Evolutionary conservation across 2,113 vertebrate species (phyloP).

Genomic region (Melanostigma gelatinosum): DNA sequence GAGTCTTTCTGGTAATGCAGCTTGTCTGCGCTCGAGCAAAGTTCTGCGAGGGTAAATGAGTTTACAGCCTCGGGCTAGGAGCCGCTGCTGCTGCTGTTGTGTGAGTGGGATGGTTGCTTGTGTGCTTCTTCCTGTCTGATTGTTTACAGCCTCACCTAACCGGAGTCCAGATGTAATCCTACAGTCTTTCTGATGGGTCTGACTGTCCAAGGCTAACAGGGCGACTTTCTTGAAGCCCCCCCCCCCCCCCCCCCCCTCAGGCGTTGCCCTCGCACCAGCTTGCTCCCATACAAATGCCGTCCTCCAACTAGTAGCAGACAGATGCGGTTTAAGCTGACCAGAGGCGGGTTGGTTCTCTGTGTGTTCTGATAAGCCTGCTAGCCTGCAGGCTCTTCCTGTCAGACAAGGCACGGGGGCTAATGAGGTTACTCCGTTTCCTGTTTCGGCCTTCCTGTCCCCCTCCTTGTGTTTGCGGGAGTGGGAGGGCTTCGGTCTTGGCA

Average conservation of each 20-base stretch:
- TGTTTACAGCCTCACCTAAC: conserved; percentile 62
- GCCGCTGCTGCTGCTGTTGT: conserved; percentile 13
- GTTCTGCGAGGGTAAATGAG: conserved; percentile 55
- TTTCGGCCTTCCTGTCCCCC: conserved; percentile 69
- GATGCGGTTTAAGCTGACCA: conserved; percentile 55
- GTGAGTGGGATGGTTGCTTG: conserved; percentile 37
- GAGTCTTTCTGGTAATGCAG: conserved; percentile 58
- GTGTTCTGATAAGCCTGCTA: conserved; percentile 24
- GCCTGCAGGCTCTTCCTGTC: conserved; percentile 77
- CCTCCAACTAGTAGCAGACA: conserved; percentile 44
- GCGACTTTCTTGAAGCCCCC: conserved; percentile 41
- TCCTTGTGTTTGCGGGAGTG: conserved; percentile 34
- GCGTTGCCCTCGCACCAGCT: conserved; percentile 29
- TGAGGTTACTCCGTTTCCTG: conserved; percentile 75
- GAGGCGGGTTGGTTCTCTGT: conserved; percentile 44
- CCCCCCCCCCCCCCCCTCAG: conserved; percentile 66
- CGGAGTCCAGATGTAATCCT: conserved; percentile 65
- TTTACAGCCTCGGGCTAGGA: conserved; percentile 53
- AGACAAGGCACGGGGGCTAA: conserved; percentile 68
- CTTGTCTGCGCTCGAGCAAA: conserved; percentile 46
- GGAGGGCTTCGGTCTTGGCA: conserved; percentile 28
- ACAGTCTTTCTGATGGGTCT: conserved; percentile 34
- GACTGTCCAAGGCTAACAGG: conserved; percentile 49
- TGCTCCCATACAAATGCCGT: conserved; percentile 53
- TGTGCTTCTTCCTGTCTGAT: conserved; percentile 64